A percentile compares a stretch with the other conserved stretches of the same genome.
phyloP scores from a whole-genome alignment of 2,888 invertebrate genomes.

The Polydrusus cervinus region DNA sequence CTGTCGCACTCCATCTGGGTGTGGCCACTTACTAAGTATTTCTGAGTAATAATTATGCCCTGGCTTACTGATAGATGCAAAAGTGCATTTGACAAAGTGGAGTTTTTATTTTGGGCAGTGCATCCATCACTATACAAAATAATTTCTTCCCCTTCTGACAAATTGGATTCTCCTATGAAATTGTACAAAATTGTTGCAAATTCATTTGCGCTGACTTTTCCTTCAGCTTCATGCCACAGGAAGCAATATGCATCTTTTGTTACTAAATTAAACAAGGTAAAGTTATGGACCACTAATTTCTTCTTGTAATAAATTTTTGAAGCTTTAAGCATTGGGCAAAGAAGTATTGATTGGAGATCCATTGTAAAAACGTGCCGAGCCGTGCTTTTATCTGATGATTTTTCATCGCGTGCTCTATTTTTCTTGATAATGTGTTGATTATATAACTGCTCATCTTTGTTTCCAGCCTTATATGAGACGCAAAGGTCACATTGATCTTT shows the following conservation, averaged over 20 bases:
- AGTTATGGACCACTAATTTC: no score
- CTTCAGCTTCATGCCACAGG: conserved; percentile 14
- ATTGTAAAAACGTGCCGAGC: neutral
- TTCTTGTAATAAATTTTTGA: no score
- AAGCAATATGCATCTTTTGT: no score
- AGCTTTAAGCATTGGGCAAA: no score
- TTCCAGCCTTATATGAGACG: no score
- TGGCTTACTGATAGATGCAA: neutral
- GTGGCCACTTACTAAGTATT: conserved; percentile 9
- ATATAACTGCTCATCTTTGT: no score
- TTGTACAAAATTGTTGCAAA: conserved; percentile 5
- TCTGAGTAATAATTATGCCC: conserved; percentile 14
- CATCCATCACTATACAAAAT: conserved; percentile 15
- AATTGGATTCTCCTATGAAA: neutral
- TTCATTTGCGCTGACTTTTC: conserved; percentile 5
- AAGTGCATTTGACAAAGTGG: neutral
- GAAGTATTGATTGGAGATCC: no score
- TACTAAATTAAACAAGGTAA: no score
- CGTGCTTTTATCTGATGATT: no score
- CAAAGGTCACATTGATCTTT: no score
- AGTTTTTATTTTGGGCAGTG: conserved; percentile 13
- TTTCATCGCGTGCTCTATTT: no score
- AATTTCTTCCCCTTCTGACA: neutral
- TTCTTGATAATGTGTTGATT: no score
- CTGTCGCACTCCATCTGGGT: conserved; percentile 1